Evolutionary conservation across 2,888 invertebrate genomes (phyloP), one percentile per base, ranked within the genome.

Genomic region (Steinernema hermaphroditum): DNA sequence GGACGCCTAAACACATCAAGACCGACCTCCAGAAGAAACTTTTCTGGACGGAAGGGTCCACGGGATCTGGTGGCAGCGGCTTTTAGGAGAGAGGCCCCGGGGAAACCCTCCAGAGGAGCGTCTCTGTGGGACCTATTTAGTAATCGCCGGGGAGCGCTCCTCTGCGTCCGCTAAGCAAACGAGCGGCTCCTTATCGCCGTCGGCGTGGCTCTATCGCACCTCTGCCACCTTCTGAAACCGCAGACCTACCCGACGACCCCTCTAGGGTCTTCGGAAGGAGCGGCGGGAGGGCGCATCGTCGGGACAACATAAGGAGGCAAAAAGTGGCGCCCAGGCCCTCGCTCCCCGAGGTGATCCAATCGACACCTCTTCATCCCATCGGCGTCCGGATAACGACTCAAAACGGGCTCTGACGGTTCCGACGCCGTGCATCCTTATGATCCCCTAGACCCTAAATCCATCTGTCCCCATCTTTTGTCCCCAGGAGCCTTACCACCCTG

Each of bases 141-240:
- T 50, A 50, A 50, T 50, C 19, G 50, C 4, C 37, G 12, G 37
- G 4, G 37, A 8, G 37, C 12, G 12, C 37, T 37, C 12, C 4
- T 12, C 12, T 37, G 37, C 37, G 37, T 37, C 37, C 6, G 37
- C 37, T 37, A 12, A 50, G 24, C 50, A 19, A 24, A 6, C 50
- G 50, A 50, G 24, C 50, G 50, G 50, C 50, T 50, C 24, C 50
- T 50, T 50, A 9, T 24, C 24, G 50, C 50, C 12, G 16, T 9
- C 62, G 32, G 8, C 62, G 27, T 27, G 4, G 62, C 16, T 9
- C 19, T 8, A 12, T n/a, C 54, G 22, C 54, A 14, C 4, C 22
- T 2, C 54, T 16, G 62, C 62, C 32, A 62, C 62, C 62, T 29
- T 50, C 50, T 62, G 62, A 62, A 62, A 62, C 62, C 62, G 32